Conservation (phyloP, 1,140 invertebrate genomes). For the Drosophila busckii region DNA sequence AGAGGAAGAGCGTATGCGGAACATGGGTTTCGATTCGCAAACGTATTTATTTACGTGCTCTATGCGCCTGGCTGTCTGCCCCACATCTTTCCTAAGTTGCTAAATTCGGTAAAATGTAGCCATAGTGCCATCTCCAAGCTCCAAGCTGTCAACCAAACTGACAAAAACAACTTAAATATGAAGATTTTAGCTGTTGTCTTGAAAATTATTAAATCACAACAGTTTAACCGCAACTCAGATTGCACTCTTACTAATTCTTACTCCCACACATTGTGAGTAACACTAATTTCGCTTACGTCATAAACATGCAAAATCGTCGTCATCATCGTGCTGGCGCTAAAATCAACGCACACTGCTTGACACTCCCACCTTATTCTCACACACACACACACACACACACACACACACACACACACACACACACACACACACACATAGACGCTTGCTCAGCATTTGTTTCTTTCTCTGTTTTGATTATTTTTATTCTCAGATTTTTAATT, state of each 20-base stretch:
- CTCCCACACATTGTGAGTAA: neutral
- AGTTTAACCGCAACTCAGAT: no score
- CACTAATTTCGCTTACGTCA: conserved; percentile 39
- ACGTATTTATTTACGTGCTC: conserved; percentile 22
- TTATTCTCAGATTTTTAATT: conserved; percentile 13
- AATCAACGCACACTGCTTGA: conserved; percentile 10
- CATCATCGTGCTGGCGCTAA: conserved; percentile 12
- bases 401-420: neutral
- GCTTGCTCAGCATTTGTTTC: neutral
- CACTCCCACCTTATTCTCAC: neutral
- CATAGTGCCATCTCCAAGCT: no score
- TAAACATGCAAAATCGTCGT: conserved; percentile 38
- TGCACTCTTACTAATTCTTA: neutral
- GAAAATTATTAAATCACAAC: no score
- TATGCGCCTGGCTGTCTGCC: neutral
- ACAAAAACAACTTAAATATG: no score
- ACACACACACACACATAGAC: neutral
- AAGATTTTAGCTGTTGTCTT: no score
- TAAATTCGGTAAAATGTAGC: no score
- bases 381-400: neutral
- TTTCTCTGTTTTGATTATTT: conserved; percentile 41
- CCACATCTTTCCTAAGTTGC: conserved; percentile 16
- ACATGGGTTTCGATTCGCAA: conserved; percentile 34
- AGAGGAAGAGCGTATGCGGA: conserved; percentile 1
- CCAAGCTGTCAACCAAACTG: no score